Conservation (phyloP, 2,113 vertebrate genomes). For the Ammodramus savannarum region DNA sequence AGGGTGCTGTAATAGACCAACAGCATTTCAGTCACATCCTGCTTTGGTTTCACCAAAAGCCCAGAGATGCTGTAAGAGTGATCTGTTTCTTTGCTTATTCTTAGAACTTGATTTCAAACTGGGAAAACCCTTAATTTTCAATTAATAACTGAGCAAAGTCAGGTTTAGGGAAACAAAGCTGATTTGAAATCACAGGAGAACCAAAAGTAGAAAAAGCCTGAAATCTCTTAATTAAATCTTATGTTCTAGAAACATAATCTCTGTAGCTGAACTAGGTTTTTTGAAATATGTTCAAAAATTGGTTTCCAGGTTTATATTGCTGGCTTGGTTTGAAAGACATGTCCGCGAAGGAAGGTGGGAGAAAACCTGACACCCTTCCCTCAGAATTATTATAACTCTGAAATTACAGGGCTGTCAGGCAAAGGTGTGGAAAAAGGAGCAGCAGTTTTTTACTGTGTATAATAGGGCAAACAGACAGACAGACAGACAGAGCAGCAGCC, state of each 20-base stretch:
- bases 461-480: not conserved
- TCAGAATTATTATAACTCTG: rapidly evolving
- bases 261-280: not conserved
- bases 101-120: not conserved
- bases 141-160: not conserved
- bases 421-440: rapidly evolving
- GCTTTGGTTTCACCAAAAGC: not conserved
- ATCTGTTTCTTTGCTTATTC: not conserved
- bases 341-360: not conserved
- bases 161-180: not conserved
- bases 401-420: rapidly evolving
- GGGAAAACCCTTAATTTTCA: not conserved
- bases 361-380: not conserved
- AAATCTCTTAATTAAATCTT: not conserved
- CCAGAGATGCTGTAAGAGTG: not conserved
- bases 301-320: not conserved
- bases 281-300: not conserved
- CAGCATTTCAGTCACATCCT: not conserved
- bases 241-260: not conserved
- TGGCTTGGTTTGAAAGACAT: not conserved
- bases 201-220: not conserved
- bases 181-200: not conserved
- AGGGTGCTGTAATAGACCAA: too few relatives aligned
- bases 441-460: not conserved
- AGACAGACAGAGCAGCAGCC: too few relatives aligned